These are phyloP conservation scores for Biston stratarius DNA, from an alignment of 2,888 invertebrate species.

Conservation along the genomic window DNA sequence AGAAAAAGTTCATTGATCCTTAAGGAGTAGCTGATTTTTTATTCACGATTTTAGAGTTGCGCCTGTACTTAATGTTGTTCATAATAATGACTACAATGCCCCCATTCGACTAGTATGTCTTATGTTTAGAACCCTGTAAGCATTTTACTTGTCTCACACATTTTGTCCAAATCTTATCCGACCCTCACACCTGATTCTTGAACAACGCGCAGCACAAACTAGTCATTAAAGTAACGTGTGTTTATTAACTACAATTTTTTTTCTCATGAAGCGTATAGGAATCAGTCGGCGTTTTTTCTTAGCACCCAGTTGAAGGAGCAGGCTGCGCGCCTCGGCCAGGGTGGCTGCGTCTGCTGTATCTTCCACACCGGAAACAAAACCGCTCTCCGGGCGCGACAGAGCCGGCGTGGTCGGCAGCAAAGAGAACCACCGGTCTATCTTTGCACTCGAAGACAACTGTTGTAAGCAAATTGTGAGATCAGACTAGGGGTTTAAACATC, in stretches of 20 bases:
- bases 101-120: neutral
- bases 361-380: conserved; percentile 90
- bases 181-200: conserved; percentile 37
- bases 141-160: neutral
- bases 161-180: neutral
- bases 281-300: conserved; percentile 90
- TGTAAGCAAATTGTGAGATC: neutral
- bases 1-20: no score
- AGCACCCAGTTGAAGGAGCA: conserved; percentile 89
- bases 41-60: no score
- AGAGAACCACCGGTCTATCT: conserved; percentile 94
- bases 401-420: conserved; percentile 87
- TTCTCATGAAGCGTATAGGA: conserved; percentile 89
- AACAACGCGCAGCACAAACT: conserved; percentile 50
- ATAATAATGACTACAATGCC: no score
- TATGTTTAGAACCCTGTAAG: neutral
- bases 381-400: conserved; percentile 91
- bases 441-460: conserved; percentile 91
- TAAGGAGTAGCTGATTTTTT: no score
- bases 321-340: conserved; percentile 89
- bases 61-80: no score
- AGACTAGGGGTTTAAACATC: neutral
- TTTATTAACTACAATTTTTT: conserved; percentile 88
- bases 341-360: conserved; percentile 86
- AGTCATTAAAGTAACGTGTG: conserved; percentile 66